Evolutionary conservation across 2,888 invertebrate genomes (phyloP).

Genomic region (Phlogophora meticulosa): DNA sequence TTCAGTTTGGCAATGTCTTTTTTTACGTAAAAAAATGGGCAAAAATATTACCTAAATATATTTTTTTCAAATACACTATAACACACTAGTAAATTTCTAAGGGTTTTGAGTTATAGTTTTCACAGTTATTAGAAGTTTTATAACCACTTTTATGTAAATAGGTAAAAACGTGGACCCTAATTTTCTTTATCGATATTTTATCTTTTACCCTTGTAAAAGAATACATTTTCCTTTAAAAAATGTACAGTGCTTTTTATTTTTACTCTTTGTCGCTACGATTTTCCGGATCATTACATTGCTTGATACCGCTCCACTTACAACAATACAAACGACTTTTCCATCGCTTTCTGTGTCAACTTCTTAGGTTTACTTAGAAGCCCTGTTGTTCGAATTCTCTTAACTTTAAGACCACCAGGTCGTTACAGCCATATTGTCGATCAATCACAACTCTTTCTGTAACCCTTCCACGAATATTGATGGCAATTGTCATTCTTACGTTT

Average conservation of each 20-base stretch:
- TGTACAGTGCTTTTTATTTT: slow-evolving; percentile 22
- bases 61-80: too few relatives aligned
- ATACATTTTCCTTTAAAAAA: neutral
- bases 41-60: too few relatives aligned
- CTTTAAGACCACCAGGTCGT: neutral
- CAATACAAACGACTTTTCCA: slow-evolving; percentile 21
- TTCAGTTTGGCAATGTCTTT: too few relatives aligned
- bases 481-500: too few relatives aligned
- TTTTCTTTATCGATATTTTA: too few relatives aligned
- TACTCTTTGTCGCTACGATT: slow-evolving; percentile 1
- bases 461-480: too few relatives aligned
- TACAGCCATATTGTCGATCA: neutral
- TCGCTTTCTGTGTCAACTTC: slow-evolving; percentile 17
- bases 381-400: slow-evolving; percentile 1
- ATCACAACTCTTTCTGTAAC: neutral
- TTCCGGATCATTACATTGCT: slow-evolving; percentile 30
- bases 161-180: too few relatives aligned
- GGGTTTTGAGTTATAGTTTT: too few relatives aligned
- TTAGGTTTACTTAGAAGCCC: neutral
- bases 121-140: too few relatives aligned
- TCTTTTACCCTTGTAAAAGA: neutral
- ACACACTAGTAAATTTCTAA: too few relatives aligned
- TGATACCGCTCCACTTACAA: slow-evolving; percentile 20
- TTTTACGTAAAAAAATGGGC: too few relatives aligned
- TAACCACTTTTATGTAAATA: too few relatives aligned